Conservation (phyloP, 2,888 invertebrate genomes). For the Acanthosoma haemorrhoidale region DNA sequence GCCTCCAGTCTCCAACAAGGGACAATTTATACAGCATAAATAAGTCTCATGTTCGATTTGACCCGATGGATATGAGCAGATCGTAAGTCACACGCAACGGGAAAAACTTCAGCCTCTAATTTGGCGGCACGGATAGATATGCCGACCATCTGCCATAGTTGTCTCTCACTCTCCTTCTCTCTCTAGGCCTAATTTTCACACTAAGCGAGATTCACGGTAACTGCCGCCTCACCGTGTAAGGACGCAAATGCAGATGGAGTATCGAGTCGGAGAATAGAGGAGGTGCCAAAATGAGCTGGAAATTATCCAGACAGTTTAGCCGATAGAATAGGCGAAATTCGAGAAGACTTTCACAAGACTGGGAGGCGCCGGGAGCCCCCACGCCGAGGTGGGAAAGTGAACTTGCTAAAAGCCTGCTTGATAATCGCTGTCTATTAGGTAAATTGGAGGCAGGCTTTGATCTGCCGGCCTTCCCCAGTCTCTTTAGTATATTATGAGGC, state of each 20-base stretch:
- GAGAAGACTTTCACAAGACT: conserved; percentile 1
- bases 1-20: too few species aligned
- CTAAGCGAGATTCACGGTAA: too few species aligned
- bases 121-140: conserved; percentile 10
- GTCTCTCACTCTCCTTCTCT: too few species aligned
- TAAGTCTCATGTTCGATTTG: too few species aligned
- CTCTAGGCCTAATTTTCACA: too few species aligned
- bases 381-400: not conserved
- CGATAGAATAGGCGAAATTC: conserved; percentile 7
- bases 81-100: too few species aligned
- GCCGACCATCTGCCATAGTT: too few species aligned
- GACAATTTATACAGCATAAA: too few species aligned
- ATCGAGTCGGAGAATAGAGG: not conserved
- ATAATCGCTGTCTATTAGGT: not conserved
- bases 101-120: conserved; percentile 5
- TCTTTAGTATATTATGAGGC: too few species aligned
- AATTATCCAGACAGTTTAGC: not conserved
- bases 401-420: not conserved
- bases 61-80: too few species aligned
- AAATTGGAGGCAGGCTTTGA: not conserved
- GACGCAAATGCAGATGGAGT: not conserved
- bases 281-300: not conserved
- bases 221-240: too few species aligned
- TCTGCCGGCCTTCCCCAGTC: not conserved
- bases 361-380: not conserved